Evolutionary conservation across 2,888 invertebrate species (phyloP), one percentile per base, ranked within the genome.

Genomic region (Pyrrhia umbra): DNA sequence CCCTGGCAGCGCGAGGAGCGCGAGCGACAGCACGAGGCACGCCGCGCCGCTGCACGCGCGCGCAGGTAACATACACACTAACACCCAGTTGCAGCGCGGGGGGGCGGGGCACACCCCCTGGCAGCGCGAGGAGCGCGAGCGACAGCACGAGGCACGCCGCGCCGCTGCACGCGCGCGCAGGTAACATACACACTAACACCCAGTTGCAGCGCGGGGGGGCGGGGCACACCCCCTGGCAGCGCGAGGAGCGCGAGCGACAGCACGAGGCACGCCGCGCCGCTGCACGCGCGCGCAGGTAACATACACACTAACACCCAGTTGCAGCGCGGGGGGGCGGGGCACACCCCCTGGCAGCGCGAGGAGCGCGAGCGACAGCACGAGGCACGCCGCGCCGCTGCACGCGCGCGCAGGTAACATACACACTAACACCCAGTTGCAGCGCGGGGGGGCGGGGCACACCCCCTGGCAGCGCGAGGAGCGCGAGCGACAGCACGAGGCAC

Each of bases 1-100:
- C 98, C 98, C 1, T 99, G 99, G 99, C 98, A 98, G 84, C 95
- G 98, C 23, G 99, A 99, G 93, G 98, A 98, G 89, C 96, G 97
- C 81, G 99, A 99, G 93, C 97, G 97, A 80, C 96, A 92, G 83
- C 90, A 89, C 6, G 94, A 93, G 83, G 88, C 88, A 10, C 72
- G 93, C 0, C 84, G 94, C 0, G 80, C 78, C 3, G 88, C 87
- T 49, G 88, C 88, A 0, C 75, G 91, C 0, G 84, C 84, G 0
- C 80, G 91, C 63, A 88, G 92, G 92, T 91, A n/a, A 21, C 5
- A n/a, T 13, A 16, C 4, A n/a, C 20, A 9, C 30, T 13, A 30
- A n/a, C 75, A 55, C 72, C 27, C n/a, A 16, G n/a, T 23, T n/a
- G 15, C 96, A 39, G 71, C 27, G 75, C n/a, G 73, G 61, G 18